phyloP scores from a whole-genome alignment of 2,797 vertebrate genomes.

The Tiaroga cobitis region DNA sequence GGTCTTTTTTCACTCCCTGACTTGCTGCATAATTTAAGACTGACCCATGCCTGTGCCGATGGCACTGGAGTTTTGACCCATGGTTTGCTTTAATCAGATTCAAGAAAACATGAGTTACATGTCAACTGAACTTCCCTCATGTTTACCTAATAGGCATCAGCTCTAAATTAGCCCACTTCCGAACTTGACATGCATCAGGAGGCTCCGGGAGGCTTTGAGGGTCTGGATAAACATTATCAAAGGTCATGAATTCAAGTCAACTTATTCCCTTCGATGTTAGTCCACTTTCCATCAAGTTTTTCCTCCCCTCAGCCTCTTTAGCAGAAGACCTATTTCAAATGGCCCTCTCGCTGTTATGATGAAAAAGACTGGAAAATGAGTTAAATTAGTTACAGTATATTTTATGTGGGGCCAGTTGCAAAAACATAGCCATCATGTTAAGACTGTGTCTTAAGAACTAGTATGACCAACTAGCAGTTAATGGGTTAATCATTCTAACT shows the following conservation, averaged over 20 bases:
- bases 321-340: constrained; percentile 7
- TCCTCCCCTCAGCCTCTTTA: neutral
- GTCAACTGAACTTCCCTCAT: constrained; percentile 63
- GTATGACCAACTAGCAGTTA: neutral
- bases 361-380: neutral
- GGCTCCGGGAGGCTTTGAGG: constrained; percentile 41
- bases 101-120: constrained; percentile 61
- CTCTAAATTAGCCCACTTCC: constrained; percentile 53
- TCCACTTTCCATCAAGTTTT: constrained; percentile 31
- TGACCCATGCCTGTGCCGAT: constrained; percentile 65
- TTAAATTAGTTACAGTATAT: neutral
- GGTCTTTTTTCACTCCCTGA: constrained; percentile 61
- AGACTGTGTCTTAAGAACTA: neutral
- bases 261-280: constrained; percentile 36
- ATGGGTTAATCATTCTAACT: neutral
- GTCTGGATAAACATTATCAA: constrained; percentile 53
- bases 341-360: constrained; percentile 8
- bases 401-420: neutral
- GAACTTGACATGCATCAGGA: constrained; percentile 52
- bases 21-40: constrained; percentile 73
- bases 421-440: neutral
- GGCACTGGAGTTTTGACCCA: constrained; percentile 74
- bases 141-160: constrained; percentile 68
- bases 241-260: constrained; percentile 41
- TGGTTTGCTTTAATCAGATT: constrained; percentile 68